Evolutionary conservation across 2,888 invertebrate genomes (phyloP), one percentile per base, ranked within the genome.

Genomic region (Standfussiana lucernea): DNA sequence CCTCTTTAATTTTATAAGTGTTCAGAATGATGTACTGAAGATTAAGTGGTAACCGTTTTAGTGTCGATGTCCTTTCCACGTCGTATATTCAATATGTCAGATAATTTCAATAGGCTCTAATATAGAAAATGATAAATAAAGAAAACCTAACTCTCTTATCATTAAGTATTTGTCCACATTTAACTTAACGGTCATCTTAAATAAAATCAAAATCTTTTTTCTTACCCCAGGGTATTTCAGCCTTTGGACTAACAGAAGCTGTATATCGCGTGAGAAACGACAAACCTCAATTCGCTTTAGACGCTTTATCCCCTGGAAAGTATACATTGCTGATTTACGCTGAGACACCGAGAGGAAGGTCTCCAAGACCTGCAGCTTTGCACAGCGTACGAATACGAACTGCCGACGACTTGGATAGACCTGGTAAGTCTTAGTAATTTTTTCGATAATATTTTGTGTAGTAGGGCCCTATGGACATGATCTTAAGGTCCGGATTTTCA

Each of bases 321-420:
- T 99, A 99, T 95, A 98, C 98, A 91, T 97, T 98, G 85, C 97
- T 98, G 84, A 98, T 99, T 47, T 99, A 98, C 93, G 98, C 98
- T 35, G 98, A 98, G 87, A 99, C 99, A 88, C 98, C 98, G 13
- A 97, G 98, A 91, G 99, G 99, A 79, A 97, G 98, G 85, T 98
- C 98, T 84, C 98, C 98, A 72, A 92, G 92, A 84, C 98, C 98
- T 3, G 98, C 98, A 76, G 97, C 98, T 76, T 97, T 98, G 92
- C 97, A 97, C 79, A 97, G 97, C 90, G 97, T 98, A 15, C 92
- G 97, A 0, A 94, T 97, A 83, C 88, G 95, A 62, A 92, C 93
- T 64, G 90, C 91, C 0, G 92, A 94, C 76, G 94, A 96, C 67
- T 86, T 95, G 86, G 95, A 96, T 85, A 91, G 91, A 89, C 96